phyloP scores from a whole-genome alignment of 1,140 invertebrate genomes.

The Heterodera schachtii region DNA sequence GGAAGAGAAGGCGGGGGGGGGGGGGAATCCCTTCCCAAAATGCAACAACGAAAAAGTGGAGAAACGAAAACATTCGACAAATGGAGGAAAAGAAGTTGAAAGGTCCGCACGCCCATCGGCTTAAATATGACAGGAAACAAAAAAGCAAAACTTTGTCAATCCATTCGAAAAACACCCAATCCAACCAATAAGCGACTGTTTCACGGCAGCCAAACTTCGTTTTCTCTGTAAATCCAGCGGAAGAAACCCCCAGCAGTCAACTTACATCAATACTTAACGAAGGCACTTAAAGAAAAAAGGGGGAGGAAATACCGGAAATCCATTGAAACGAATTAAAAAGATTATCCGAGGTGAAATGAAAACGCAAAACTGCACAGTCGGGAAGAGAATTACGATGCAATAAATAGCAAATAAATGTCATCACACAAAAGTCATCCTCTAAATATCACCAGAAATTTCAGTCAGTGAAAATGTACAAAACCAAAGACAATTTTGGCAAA shows the following conservation, averaged over 20 bases:
- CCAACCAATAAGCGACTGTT: no score
- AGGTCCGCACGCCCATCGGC: no score
- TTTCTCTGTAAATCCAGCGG: background rate
- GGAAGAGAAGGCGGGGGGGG: no score
- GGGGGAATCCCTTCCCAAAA: no score
- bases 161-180: background rate
- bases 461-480: background rate
- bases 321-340: background rate
- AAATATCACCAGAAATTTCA: background rate
- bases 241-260: background rate
- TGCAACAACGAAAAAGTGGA: no score
- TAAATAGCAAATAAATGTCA: no score
- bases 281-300: background rate
- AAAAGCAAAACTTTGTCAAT: background rate
- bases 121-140: no score
- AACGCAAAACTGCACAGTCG: background rate
- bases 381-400: background rate
- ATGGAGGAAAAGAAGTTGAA: no score
- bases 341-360: background rate
- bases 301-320: background rate
- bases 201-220: background rate
- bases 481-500: no score
- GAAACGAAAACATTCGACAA: no score
- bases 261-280: background rate
- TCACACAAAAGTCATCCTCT: background rate